A percentile compares a stretch with the other conserved stretches of the same genome.
Conservation (phyloP, 2,113 vertebrate genomes). For the Caretta caretta region DNA sequence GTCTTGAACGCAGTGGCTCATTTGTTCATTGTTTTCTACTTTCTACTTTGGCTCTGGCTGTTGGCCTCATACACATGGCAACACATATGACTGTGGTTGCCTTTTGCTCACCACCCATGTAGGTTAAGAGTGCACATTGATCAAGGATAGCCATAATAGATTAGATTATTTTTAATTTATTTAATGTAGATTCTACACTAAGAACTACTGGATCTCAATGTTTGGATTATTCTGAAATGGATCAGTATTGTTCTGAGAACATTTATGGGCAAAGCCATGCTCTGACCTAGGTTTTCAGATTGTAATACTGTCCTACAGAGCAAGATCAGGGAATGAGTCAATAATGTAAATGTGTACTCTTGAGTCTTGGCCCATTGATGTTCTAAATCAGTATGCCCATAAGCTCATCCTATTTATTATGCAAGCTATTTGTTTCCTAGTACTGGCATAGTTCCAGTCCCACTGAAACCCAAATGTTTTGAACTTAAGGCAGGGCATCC, state of each 20-base stretch:
- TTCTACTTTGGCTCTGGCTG: not conserved
- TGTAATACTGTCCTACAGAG: not conserved
- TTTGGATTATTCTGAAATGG: not conserved
- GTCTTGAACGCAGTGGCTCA: not conserved
- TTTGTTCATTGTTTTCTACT: not conserved
- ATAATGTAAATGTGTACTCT: not conserved
- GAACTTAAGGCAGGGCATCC: conserved; percentile 3
- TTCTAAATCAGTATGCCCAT: conserved; percentile 26
- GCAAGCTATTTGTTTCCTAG: conserved; percentile 26
- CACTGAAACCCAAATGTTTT: conserved; percentile 23
- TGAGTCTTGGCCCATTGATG: not conserved
- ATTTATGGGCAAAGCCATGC: not conserved
- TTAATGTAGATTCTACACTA: not conserved
- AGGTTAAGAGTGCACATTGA: not conserved
- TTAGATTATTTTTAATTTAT: not conserved
- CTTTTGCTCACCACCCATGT: not conserved
- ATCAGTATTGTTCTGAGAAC: not conserved
- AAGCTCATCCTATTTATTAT: conserved; percentile 26
- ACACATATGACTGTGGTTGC: not conserved
- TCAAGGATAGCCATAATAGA: not conserved
- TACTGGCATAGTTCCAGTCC: not conserved
- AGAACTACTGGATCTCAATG: not conserved
- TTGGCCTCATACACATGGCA: not conserved
- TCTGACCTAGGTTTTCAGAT: not conserved
- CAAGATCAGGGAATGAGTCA: not conserved